Conservation (phyloP, 2,113 vertebrate genomes). For the Salvelinus sp. region DNA sequence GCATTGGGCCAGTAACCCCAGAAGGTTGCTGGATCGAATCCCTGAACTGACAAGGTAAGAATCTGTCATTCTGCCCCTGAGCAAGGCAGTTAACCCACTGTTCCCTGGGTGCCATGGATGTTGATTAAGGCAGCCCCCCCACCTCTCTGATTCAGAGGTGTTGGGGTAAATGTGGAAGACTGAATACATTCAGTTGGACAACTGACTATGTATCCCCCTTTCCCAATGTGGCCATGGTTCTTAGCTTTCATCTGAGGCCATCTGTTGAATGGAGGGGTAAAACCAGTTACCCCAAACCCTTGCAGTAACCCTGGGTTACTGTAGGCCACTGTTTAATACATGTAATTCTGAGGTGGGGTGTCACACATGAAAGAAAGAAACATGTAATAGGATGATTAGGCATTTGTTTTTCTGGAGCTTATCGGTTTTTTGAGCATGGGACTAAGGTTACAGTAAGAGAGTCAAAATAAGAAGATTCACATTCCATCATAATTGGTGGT, state of each 20-base stretch:
- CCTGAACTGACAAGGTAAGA: too few species aligned
- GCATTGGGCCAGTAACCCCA: too few species aligned
- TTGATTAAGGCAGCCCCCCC: too few species aligned
- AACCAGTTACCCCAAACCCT: background rate
- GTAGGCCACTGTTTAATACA: background rate
- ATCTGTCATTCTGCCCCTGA: too few species aligned
- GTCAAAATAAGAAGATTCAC: conserved; percentile 39
- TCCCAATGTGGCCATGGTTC: conserved; percentile 42
- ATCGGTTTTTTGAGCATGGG: conserved; percentile 2
- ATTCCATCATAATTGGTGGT: conserved; percentile 24
- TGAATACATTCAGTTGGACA: too few species aligned
- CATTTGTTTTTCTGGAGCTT: conserved; percentile 19
- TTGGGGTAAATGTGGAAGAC: too few species aligned
- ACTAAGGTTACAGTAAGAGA: conserved; percentile 28
- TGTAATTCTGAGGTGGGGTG: background rate
- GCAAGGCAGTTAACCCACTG: too few species aligned
- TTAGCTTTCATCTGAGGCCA: conserved; percentile 60
- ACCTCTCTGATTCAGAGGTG: too few species aligned
- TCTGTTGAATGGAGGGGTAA: conserved; percentile 41
- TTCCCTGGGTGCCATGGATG: too few species aligned
- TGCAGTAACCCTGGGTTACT: background rate
- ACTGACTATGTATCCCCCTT: too few species aligned
- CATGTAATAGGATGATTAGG: background rate
- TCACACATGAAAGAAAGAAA: background rate
- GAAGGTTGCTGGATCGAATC: too few species aligned